Evolutionary conservation across 2,113 vertebrate species (phyloP), one percentile per base, ranked within the genome.

Genomic region (Piprites chloris): DNA sequence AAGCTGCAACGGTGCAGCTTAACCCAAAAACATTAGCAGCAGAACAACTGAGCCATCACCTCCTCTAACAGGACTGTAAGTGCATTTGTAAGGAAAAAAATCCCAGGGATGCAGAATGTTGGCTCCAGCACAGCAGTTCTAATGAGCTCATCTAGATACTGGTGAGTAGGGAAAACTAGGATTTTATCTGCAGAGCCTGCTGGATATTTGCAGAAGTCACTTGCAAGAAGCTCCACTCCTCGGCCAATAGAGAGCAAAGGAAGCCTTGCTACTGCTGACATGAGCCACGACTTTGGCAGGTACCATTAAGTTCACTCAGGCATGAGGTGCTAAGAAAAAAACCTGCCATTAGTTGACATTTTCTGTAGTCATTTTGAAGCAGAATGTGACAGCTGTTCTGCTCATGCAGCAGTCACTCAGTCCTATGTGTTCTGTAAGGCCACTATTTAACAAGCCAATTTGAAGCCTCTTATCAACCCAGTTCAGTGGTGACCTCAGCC

Each of bases 241-340:
- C 81, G 83, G 10, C 23, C 0, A 0, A n/a, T 21, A 14, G 41
- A 87, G 61, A 73, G 49, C 17, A 33, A 78, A 8, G 3, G 6
- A 59, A 53, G 27, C 32, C 26, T 81, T 82, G 62, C 39, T 78
- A 47, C 33, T 87, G 84, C 8, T 66, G 58, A 65, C 30, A 24
- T 35, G 44, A 87, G 62, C 30, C 39, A 62, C 69, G 69, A 75
- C 24, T 24, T 44, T 8, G 30, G 42, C 26, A 75, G 44, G 9
- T 44, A 47, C 11, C 50, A 78, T 41, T 47, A 16, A 61, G 23
- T 58, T 76, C 71, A 82, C 9, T 39, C 39, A 52, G 30, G 52
- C 0, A 2, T 33, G 52, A 80, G 30, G 30, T 30, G 14, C 42
- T 68, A 80, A 32, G 39, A 30, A 75, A 18, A 23, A 66, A 67